These are phyloP conservation scores for Lacanobia oleracea DNA, from an alignment of 2,888 invertebrate species.

Conservation along the genomic window DNA sequence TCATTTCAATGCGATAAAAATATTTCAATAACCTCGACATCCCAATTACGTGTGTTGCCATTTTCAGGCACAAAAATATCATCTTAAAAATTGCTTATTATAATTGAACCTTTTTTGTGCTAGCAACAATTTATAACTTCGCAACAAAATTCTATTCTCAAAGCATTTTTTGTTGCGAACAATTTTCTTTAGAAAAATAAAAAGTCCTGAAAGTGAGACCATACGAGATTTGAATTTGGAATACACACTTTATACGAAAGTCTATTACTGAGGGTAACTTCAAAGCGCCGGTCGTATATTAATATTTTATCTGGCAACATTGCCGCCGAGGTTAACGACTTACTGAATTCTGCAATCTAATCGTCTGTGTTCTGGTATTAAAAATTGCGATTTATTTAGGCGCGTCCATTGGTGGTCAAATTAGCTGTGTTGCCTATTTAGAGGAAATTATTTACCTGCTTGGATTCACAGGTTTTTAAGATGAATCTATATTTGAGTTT, in stretches of 20 bases:
- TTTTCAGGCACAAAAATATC: conserved; percentile 34
- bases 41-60: conserved; percentile 23
- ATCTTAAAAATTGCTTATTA: conserved; percentile 29
- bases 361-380: conserved; percentile 45
- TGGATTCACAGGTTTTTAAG: too few species aligned
- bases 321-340: conserved; percentile 65
- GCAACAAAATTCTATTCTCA: conserved; percentile 30
- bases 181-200: conserved; percentile 32
- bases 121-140: conserved; percentile 38
- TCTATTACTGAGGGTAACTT: conserved; percentile 67
- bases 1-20: conserved; percentile 5
- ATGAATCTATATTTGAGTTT: too few species aligned
- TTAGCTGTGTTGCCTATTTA: conserved; percentile 5
- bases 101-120: conserved; percentile 30
- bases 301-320: conserved; percentile 71
- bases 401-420: conserved; percentile 17
- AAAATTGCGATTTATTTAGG: conserved; percentile 48
- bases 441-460: neutral
- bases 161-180: conserved; percentile 32
- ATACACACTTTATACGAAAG: conserved; percentile 67
- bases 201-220: conserved; percentile 38
- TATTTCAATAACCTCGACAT: conserved; percentile 33
- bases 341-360: conserved; percentile 64
- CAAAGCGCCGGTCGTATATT: conserved; percentile 69
- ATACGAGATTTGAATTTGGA: conserved; percentile 63